These are phyloP conservation scores for Oscheius sp. DNA, from an alignment of 2,888 invertebrate genomes.

Conservation along the genomic window DNA sequence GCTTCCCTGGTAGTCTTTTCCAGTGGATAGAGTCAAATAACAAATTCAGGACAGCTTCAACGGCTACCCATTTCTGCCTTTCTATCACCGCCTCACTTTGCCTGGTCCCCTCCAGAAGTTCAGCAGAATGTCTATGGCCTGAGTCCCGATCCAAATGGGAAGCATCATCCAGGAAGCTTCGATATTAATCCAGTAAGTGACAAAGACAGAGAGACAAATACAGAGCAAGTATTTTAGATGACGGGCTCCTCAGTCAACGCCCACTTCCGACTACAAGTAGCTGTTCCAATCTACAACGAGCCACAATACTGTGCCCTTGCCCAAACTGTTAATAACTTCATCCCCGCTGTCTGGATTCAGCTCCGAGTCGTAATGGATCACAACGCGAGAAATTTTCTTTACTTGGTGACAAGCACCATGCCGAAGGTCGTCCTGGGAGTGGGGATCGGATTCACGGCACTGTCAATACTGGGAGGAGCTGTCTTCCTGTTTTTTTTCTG, in stretches of 20 bases:
- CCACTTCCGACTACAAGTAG: conserved; percentile 58
- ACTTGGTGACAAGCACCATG: conserved; percentile 46
- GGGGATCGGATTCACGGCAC: conserved; percentile 40
- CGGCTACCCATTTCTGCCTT: conserved; percentile 59
- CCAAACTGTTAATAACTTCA: conserved; percentile 39
- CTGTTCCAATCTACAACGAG: conserved; percentile 54
- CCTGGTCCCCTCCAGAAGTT: conserved; percentile 55
- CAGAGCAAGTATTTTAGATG: conserved; percentile 39
- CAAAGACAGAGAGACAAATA: no score
- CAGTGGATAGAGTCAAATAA: no score
- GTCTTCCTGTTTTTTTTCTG: neutral
- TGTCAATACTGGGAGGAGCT: conserved; percentile 8
- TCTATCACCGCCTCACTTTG: conserved; percentile 64
- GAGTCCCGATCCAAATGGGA: conserved; percentile 40
- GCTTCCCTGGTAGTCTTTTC: conserved; percentile 54
- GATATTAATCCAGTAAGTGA: conserved; percentile 56
- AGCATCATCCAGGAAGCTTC: conserved; percentile 57
- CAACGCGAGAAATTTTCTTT: conserved; percentile 53
- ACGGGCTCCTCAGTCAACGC: conserved; percentile 62
- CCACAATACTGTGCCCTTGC: conserved; percentile 37
- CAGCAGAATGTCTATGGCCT: conserved; percentile 41
- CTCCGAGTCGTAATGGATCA: conserved; percentile 48
- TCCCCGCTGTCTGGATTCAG: conserved; percentile 54
- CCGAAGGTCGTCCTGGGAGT: conserved; percentile 53
- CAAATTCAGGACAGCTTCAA: conserved; percentile 33